phyloP scores from a whole-genome alignment of 2,797 vertebrate species.

The Sebastiscus albofasciatus region DNA sequence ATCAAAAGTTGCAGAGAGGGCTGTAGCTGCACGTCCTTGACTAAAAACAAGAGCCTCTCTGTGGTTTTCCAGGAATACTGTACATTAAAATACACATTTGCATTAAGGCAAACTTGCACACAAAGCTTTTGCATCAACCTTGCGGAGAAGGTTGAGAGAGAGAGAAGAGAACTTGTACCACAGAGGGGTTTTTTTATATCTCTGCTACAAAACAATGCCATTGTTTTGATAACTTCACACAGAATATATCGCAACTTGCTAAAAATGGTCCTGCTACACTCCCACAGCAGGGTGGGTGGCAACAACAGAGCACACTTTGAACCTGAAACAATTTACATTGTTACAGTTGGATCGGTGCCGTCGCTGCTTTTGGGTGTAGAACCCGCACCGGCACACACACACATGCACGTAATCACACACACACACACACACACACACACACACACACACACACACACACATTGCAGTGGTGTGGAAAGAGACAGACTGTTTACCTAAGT shows the following conservation, averaged over 20 bases:
- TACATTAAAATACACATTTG: slow-evolving; percentile 19
- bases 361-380: slow-evolving; percentile 44
- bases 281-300: slow-evolving; percentile 62
- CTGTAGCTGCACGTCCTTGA: slow-evolving; percentile 5
- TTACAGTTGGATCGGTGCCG: slow-evolving; percentile 71
- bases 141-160: background rate
- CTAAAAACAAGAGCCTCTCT: background rate
- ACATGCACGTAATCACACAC: slow-evolving; percentile 5
- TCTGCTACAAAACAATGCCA: slow-evolving; percentile 39
- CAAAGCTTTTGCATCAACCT: background rate
- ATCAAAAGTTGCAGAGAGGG: background rate
- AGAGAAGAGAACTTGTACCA: slow-evolving; percentile 15
- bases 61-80: slow-evolving; percentile 30
- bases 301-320: slow-evolving; percentile 67
- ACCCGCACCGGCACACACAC: slow-evolving; percentile 27
- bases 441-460: slow-evolving; percentile 22
- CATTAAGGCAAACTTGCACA: slow-evolving; percentile 12
- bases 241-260: slow-evolving; percentile 53
- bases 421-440: slow-evolving; percentile 29
- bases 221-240: slow-evolving; percentile 60
- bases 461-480: slow-evolving; percentile 47
- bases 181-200: slow-evolving; percentile 9
- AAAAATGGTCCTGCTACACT: slow-evolving; percentile 62
- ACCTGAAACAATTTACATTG: slow-evolving; percentile 77
- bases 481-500: slow-evolving; percentile 68